Conservation (phyloP, 1,140 invertebrate species). For the Neodiprion pinetum region DNA sequence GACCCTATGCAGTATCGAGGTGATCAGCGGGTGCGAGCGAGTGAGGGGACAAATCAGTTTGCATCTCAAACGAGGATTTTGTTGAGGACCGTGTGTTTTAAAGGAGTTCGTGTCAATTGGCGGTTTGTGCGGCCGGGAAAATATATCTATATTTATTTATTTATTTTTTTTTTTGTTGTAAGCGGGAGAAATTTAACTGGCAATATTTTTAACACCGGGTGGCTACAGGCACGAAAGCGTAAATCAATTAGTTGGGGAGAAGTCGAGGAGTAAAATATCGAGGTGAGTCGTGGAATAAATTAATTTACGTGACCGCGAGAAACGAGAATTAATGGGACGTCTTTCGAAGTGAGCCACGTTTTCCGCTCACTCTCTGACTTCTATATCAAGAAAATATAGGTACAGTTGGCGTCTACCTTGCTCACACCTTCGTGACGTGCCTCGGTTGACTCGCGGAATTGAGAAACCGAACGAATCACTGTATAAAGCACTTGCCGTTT, state of each 20-base stretch:
- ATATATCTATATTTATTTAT: too few species aligned
- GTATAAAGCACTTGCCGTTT: too few species aligned
- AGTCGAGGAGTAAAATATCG: slow-evolving; percentile 4
- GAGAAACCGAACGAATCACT: too few species aligned
- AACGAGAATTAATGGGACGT: slow-evolving; percentile 8
- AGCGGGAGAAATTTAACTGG: too few species aligned
- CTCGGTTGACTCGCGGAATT: too few species aligned
- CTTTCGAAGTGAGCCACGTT: background rate
- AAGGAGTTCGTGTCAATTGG: background rate
- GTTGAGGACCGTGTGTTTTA: background rate
- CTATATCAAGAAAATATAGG: too few species aligned
- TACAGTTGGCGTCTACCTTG: too few species aligned
- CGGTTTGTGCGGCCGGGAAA: too few species aligned
- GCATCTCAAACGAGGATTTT: background rate
- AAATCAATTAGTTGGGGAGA: slow-evolving; percentile 13
- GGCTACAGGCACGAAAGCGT: background rate
- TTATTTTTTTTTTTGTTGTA: too few species aligned
- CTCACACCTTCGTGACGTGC: too few species aligned
- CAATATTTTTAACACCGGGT: background rate
- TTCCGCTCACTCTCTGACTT: background rate
- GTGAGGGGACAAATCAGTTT: background rate
- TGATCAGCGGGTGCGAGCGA: too few species aligned
- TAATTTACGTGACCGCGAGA: slow-evolving; percentile 11
- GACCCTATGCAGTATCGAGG: too few species aligned
- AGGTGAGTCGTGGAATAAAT: slow-evolving; percentile 10